Conservation (phyloP, 2,888 invertebrate species). For the Quadriops clusia region DNA sequence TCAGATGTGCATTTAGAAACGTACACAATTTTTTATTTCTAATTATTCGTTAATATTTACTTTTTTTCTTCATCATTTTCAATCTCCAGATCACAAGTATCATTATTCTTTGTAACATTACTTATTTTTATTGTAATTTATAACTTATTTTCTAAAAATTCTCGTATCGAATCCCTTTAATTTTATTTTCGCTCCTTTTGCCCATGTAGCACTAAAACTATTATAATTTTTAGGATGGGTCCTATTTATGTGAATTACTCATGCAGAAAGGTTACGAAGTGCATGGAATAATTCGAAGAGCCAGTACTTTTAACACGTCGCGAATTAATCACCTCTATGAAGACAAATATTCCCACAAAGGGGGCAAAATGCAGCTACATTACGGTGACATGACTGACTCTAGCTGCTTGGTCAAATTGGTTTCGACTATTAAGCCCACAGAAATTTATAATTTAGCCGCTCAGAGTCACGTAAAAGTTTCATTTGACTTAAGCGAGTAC, state of each 20-base stretch:
- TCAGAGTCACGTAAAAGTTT: constrained; percentile 93
- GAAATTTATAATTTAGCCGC: constrained; percentile 98
- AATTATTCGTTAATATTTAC: too few species aligned
- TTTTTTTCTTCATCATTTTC: too few species aligned
- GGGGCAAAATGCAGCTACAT: constrained; percentile 83
- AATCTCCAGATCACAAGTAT: too few species aligned
- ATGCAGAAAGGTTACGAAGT: constrained; percentile 87
- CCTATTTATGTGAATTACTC: constrained; percentile 90
- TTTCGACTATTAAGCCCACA: constrained; percentile 62
- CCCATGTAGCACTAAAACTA: too few species aligned
- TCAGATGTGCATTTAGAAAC: too few species aligned
- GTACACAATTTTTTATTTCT: too few species aligned
- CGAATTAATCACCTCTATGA: constrained; percentile 93
- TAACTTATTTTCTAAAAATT: too few species aligned
- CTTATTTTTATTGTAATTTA: too few species aligned
- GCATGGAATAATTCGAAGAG: constrained; percentile 89
- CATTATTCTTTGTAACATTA: too few species aligned
- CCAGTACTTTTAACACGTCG: constrained; percentile 93
- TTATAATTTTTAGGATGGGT: constrained; percentile 71
- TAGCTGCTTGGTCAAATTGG: constrained; percentile 82
- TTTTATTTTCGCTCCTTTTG: too few species aligned
- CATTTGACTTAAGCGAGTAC: constrained; percentile 97
- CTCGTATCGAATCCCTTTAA: too few species aligned
- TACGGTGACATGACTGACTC: constrained; percentile 99
- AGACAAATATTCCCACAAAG: constrained; percentile 79